phyloP scores from a whole-genome alignment of 2,888 invertebrate genomes.

The Corythucha ciliata region DNA sequence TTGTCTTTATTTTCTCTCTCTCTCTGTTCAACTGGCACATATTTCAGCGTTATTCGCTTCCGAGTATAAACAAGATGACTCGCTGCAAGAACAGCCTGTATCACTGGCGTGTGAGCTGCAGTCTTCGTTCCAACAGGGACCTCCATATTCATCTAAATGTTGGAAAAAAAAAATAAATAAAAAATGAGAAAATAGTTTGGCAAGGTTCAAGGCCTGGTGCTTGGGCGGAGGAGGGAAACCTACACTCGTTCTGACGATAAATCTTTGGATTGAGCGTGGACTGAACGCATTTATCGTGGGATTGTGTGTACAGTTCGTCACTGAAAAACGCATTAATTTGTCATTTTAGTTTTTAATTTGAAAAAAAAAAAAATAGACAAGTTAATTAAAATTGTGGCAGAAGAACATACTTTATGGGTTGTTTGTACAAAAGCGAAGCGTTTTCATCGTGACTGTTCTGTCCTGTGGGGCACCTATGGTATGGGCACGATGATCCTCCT shows the following conservation, averaged over 20 bases:
- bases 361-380: constrained; percentile 8
- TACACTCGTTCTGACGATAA: constrained; percentile 27
- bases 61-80: constrained; percentile 53
- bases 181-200: too few relatives aligned
- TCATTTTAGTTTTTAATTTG: neutral
- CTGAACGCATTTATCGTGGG: constrained; percentile 44
- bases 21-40: constrained; percentile 28
- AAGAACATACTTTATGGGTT: constrained; percentile 30
- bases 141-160: constrained; percentile 27
- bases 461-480: constrained; percentile 28
- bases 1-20: too few relatives aligned
- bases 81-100: constrained; percentile 54
- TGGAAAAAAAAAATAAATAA: neutral
- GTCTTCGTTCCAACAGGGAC: constrained; percentile 29
- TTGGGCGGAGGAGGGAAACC: constrained; percentile 6
- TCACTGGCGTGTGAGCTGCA: constrained; percentile 44
- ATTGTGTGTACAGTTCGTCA: constrained; percentile 35
- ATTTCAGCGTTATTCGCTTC: constrained; percentile 42
- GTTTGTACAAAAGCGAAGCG: constrained; percentile 31
- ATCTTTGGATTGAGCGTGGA: constrained; percentile 42
- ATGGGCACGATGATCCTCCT: constrained; percentile 27
- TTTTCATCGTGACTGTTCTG: constrained; percentile 29
- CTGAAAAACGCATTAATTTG: constrained; percentile 19
- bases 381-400: neutral
- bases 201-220: neutral